A percentile compares a stretch with the other conserved stretches of the same genome.
Evolutionary conservation across 2,113 vertebrate species (phyloP).

Genomic region (Catagonus wagneri): DNA sequence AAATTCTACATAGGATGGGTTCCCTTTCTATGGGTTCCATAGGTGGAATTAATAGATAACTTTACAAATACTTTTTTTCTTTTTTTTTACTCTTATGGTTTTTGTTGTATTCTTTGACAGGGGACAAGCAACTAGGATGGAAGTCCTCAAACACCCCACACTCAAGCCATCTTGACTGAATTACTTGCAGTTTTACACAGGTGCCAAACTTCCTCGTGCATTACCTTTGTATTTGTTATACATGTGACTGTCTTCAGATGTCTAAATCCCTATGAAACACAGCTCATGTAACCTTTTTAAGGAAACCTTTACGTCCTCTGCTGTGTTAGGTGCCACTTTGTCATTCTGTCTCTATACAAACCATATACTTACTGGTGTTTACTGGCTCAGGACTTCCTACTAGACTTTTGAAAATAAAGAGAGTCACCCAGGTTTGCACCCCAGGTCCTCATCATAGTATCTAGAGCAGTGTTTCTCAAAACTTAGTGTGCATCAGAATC

Average conservation of each 20-base stretch:
- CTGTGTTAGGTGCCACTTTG: neutral
- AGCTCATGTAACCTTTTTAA: neutral
- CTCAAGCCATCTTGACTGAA: neutral
- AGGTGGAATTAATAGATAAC: neutral
- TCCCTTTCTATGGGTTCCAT: neutral
- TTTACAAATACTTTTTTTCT: neutral
- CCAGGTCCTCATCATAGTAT: neutral
- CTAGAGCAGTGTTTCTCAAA: neutral
- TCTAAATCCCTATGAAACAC: neutral
- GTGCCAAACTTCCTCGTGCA: neutral
- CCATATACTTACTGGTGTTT: neutral
- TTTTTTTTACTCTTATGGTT: neutral
- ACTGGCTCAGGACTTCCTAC: neutral
- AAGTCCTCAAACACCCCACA: neutral
- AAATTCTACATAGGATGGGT: neutral
- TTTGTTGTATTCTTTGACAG: slow-evolving; percentile 1
- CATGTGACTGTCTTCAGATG: neutral
- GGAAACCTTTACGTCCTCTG: neutral
- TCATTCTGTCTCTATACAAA: neutral
- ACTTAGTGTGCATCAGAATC: neutral
- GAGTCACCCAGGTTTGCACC: neutral
- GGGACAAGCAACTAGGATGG: neutral
- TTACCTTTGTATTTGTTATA: neutral
- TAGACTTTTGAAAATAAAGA: slow-evolving; percentile 30
- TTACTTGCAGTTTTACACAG: neutral